phyloP scores from a whole-genome alignment of 37 sponge, comb jelly and placozoan species.

The Chondrilla cf. caribensis region DNA sequence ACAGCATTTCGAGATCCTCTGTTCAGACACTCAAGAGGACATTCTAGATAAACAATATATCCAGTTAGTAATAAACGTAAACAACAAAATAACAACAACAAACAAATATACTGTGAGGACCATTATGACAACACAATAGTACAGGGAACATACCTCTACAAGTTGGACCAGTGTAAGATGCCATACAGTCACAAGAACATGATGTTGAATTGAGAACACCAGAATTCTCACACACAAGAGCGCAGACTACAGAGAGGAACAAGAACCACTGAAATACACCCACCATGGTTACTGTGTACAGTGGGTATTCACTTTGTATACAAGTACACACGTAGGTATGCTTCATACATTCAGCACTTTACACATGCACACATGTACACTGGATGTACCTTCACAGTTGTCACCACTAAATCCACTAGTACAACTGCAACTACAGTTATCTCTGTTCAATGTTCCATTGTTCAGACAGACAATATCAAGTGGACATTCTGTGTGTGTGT shows the following conservation, averaged over 20 bases:
- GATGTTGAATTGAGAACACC: background rate
- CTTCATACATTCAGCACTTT: background rate
- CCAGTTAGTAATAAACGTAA: too few species aligned
- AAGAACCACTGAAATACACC: too few species aligned
- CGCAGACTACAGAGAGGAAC: background rate
- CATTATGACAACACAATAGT: background rate
- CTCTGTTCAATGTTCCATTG: background rate
- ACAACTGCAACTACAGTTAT: background rate
- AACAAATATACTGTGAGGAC: background rate
- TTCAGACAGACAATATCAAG: background rate
- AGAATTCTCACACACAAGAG: too few species aligned
- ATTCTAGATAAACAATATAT: too few species aligned
- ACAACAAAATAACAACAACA: background rate
- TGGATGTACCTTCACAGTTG: background rate
- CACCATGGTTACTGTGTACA: too few species aligned
- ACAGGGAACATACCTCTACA: background rate
- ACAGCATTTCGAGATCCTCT: too few species aligned
- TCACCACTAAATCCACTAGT: constrained; percentile 5
- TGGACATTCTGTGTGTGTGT: background rate
- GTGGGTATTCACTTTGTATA: too few species aligned
- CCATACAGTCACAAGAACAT: too few species aligned
- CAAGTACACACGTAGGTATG: too few species aligned
- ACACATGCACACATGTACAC: background rate
- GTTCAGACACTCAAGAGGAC: too few species aligned
- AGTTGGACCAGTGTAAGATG: background rate